Evolutionary conservation across 2,113 vertebrate genomes (phyloP).

Genomic region (Halcyon senegalensis): DNA sequence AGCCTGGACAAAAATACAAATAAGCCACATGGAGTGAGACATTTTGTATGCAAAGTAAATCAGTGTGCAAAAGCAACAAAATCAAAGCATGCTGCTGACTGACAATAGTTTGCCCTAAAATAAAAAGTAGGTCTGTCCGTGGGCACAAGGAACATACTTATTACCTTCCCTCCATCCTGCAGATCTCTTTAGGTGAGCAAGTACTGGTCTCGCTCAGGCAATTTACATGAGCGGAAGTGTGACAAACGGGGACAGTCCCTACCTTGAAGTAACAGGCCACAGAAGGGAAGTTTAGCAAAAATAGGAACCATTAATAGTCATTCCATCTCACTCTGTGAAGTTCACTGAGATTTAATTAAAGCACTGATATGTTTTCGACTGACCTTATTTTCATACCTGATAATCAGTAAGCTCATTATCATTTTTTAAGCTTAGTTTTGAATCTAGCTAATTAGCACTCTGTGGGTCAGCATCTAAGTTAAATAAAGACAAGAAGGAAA

Average conservation of each 20-base stretch:
- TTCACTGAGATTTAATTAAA: conserved; percentile 74
- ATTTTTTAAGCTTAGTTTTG: conserved; percentile 24
- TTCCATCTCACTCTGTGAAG: conserved; percentile 46
- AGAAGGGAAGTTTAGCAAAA: conserved; percentile 75
- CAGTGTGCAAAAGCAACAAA: background rate
- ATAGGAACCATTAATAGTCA: conserved; percentile 57
- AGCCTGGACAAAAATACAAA: background rate
- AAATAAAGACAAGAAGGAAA: conserved; percentile 6
- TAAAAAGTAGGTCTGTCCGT: conserved; percentile 42
- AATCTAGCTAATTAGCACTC: conserved; percentile 16
- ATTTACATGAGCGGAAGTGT: conserved; percentile 80
- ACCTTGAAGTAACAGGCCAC: conserved; percentile 73
- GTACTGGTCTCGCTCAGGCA: background rate
- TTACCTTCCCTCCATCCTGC: background rate
- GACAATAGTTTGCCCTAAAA: background rate
- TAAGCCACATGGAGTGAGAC: background rate
- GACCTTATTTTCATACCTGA: conserved; percentile 74
- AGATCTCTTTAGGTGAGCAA: background rate
- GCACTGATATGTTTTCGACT: conserved; percentile 56
- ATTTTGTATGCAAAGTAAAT: background rate
- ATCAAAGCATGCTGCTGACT: background rate
- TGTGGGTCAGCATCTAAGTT: background rate
- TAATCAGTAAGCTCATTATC: conserved; percentile 60
- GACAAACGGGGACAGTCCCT: conserved; percentile 75
- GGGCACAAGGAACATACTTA: background rate